Percentiles rank a stretch among this genome's conserved stretches.
These are phyloP conservation scores for Gisinianus flammeolus DNA, from an alignment of 2,888 invertebrate genomes.

Conservation along the genomic window DNA sequence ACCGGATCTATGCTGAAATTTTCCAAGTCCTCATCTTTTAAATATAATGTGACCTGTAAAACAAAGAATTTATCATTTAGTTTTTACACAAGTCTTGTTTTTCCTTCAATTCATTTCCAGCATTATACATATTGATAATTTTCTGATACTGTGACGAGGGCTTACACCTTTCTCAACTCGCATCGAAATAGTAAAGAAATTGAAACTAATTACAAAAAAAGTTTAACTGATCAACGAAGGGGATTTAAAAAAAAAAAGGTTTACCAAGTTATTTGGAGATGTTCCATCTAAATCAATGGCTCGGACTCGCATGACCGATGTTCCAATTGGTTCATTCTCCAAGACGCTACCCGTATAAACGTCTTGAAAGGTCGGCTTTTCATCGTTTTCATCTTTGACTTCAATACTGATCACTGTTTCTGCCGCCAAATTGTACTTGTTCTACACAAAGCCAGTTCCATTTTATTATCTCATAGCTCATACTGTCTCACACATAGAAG, in stretches of 20 bases:
- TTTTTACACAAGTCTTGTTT: neutral
- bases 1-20: slow-evolving; percentile 81
- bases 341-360: slow-evolving; percentile 77
- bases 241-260: neutral
- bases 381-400: slow-evolving; percentile 85
- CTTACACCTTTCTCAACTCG: too few species aligned
- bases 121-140: neutral
- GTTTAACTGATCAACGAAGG: neutral
- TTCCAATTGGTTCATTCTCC: slow-evolving; percentile 83
- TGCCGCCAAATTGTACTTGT: slow-evolving; percentile 78
- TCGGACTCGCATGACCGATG: slow-evolving; percentile 83
- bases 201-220: neutral
- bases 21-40: slow-evolving; percentile 69
- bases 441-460: slow-evolving; percentile 64
- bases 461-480: neutral
- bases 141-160: too few species aligned
- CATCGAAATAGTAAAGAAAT: neutral
- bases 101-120: neutral
- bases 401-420: slow-evolving; percentile 79
- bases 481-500: neutral
- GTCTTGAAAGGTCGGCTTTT: slow-evolving; percentile 83
- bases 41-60: slow-evolving; percentile 68
- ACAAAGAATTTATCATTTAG: neutral
- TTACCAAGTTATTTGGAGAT: slow-evolving; percentile 75
- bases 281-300: slow-evolving; percentile 89